Percentiles rank a stretch among this genome's conserved stretches.
These are phyloP conservation scores for Vimba vimba DNA, from an alignment of 2,113 vertebrate species.

Conservation along the genomic window DNA sequence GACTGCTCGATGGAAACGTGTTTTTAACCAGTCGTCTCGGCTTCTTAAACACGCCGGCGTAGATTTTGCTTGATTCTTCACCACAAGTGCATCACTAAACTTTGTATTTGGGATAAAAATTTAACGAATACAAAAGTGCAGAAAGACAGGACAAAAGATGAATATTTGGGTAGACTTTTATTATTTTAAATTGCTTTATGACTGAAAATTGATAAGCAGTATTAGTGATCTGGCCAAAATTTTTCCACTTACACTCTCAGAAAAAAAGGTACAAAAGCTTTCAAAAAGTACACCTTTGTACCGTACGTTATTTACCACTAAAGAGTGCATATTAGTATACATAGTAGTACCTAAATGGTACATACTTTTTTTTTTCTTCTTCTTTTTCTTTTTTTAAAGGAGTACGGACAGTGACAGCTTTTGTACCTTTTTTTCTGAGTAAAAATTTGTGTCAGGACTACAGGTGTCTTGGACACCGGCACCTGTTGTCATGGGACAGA, in stretches of 20 bases:
- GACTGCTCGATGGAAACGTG: constrained; percentile 87
- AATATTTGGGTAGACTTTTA: background rate
- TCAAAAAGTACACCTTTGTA: too few relatives aligned
- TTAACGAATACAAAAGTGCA: background rate
- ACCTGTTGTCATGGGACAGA: constrained; percentile 61
- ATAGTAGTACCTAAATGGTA: too few relatives aligned
- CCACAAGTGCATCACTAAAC: background rate
- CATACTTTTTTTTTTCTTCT: too few relatives aligned
- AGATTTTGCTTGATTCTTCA: constrained; percentile 39
- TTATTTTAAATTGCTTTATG: background rate
- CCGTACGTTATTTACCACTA: too few relatives aligned
- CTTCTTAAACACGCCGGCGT: constrained; percentile 65
- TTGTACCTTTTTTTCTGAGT: too few relatives aligned
- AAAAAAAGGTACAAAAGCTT: too few relatives aligned
- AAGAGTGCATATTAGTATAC: too few relatives aligned
- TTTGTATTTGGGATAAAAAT: background rate
- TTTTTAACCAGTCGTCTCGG: constrained; percentile 73
- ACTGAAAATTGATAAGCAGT: background rate
- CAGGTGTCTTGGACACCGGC: constrained; percentile 29
- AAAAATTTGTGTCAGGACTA: background rate
- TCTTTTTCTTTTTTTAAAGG: too few relatives aligned
- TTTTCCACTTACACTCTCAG: background rate
- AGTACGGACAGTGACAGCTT: too few relatives aligned
- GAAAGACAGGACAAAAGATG: background rate
- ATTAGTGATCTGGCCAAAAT: background rate